Percentiles rank a stretch among this genome's conserved stretches.
Conservation (phyloP, 2,797 vertebrate species). For the Peromyscus melanophrys region DNA sequence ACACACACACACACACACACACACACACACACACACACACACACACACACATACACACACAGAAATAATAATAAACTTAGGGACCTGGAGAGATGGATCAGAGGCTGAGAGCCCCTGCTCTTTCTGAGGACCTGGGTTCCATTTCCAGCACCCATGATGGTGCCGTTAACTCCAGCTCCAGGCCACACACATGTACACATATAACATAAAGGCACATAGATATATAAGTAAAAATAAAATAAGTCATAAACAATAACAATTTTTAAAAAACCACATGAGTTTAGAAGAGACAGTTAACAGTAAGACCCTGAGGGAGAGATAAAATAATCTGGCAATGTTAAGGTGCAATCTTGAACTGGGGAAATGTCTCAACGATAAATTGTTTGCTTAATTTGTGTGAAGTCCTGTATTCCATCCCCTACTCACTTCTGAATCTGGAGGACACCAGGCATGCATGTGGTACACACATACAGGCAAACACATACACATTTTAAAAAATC, state of each 20-base stretch:
- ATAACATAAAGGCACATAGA: not conserved
- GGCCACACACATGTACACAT: not conserved
- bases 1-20: not conserved
- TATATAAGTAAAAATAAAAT: not conserved
- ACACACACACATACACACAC: not conserved
- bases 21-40: not conserved
- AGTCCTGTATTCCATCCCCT: not conserved
- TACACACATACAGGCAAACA: no score
- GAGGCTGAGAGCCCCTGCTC: not conserved
- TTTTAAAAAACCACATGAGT: not conserved
- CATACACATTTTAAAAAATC: no score
- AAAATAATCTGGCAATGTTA: not conserved
- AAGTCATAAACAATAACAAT: not conserved
- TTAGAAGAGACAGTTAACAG: not conserved
- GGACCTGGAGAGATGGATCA: not conserved
- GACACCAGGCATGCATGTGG: not conserved
- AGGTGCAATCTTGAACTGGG: not conserved
- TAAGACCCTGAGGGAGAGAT: not conserved
- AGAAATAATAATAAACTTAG: not conserved
- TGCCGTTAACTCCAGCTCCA: not conserved
- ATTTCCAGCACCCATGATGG: not conserved
- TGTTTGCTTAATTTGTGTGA: not conserved
- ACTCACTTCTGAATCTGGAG: not conserved
- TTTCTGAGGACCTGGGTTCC: not conserved
- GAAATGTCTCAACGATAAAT: not conserved